Base-by-base conservation (phyloP, 2,888 invertebrate species). In the Standfussiana lucernea region DNA sequence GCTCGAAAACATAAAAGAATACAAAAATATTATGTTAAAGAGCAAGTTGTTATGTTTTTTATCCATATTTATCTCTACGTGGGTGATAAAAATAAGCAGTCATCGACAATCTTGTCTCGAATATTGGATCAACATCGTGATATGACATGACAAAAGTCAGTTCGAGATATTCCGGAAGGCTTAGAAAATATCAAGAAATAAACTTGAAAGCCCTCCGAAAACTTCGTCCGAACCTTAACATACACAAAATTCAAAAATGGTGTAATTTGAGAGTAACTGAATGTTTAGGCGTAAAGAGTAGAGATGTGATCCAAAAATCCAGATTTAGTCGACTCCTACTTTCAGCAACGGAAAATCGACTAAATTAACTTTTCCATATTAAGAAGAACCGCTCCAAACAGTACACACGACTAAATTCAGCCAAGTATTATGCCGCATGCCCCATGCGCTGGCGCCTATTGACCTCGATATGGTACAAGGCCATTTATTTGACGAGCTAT, bases 401-500 rank as follows among this genome's bases (percentile, higher is more conserved):
- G 50, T 72, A 74, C 69, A 77, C 67, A 76, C 61, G 53, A 66
- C 66, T 72, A 64, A 80, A 83, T 47, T 76, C 71, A 50, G 75
- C 65, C 40, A 70, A 67, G 24, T 82, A 72, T 67, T 62, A 80
- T 37, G 40, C n/a, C 40, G 64, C 66, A 72, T 68, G 84, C 76
- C 80, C 82, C 74, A 32, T 59, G 18, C 3, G 59, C 32, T 56
- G 75, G 83, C 86, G 82, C 84, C 76, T 72, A 40, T 67, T 86
- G 87, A 81, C 87, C 89, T 87, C 89, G 84, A 76, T 83, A 71
- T 82, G 64, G 73, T 79, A 77, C 80, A 80, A 83, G 77, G 81
- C 83, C 84, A 89, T 84, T 86, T 81, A 89, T 85, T 82, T 83
- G 70, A 79, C 64, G 72, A 87, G 80, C 80, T 82, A 89, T 79